Base-by-base conservation (phyloP, 37 sponge, comb jelly and placozoan genomes). In the Ianthella basta region DNA sequence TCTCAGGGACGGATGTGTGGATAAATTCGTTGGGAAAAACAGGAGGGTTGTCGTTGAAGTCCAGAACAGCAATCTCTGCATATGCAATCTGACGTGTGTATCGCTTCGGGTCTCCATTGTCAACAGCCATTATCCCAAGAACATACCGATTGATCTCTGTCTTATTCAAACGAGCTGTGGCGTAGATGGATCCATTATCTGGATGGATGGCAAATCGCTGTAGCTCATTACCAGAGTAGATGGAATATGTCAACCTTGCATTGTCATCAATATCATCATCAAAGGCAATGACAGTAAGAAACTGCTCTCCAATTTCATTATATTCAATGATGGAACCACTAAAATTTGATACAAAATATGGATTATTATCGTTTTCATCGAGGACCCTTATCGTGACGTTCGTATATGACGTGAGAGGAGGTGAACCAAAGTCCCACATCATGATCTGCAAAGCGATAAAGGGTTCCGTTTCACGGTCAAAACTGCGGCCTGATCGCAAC, bases 41-140 rank as follows among this genome's bases (percentile, higher is more conserved):
- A 18, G 95, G 95, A 27, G 89, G 85, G 21, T 84, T 54, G 83
- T 96, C 93, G 74, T 96, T 96, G 53, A 91, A 86, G 79, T 96
- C 96, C 50, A 88, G 66, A 2, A 93, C 59, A 0, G 59, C 68
- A n/a, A 96, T 74, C 55, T 25, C 35, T 12, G 93, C 89, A 25
- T 59, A 38, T 18, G 89, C 86, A 21, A 72, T 73, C 64, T 41
- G 21, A 40, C 25, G 78, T 44, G 78, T 36, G 38, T 21, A 40
- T 41, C 60, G 25, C 75, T 19, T 16, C 23, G 64, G 74, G n/a
- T 54, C 30, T 14, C 59, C 86, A 30, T 60, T 21, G 54, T 85
- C 86, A 53, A 78, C 55, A 19, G 59, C 86, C 21, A 85, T 32
- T 29, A 85, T 85, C 16, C 55, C 50, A 8, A 85, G 61, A 78